Percentiles rank a stretch among this genome's conserved stretches.
Conservation (phyloP, 2,888 invertebrate species). For the Netelia virgata region DNA sequence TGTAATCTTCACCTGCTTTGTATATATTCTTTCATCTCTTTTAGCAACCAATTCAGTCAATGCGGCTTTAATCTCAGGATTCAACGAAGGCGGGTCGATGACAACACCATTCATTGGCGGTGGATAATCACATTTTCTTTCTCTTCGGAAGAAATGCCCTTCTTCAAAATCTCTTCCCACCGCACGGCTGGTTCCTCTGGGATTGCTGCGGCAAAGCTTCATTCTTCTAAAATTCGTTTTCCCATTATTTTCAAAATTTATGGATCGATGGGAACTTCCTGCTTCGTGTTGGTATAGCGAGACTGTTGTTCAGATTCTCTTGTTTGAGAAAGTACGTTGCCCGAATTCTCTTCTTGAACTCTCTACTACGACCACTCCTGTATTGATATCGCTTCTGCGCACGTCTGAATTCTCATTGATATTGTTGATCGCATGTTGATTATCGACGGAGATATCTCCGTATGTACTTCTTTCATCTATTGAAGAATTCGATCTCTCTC, state of each 20-base stretch:
- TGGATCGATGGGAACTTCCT: background rate
- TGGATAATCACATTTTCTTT: conserved; percentile 7
- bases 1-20: conserved; percentile 46
- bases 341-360: too few species aligned
- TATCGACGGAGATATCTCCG: too few species aligned
- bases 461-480: too few species aligned
- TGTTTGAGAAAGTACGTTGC: background rate
- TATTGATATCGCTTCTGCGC: too few species aligned
- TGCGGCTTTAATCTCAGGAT: conserved; percentile 42
- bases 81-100: conserved; percentile 48
- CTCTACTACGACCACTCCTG: too few species aligned
- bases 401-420: too few species aligned
- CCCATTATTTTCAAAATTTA: background rate
- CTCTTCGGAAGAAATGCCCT: conserved; percentile 47
- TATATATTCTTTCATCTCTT: conserved; percentile 47
- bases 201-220: conserved; percentile 20
- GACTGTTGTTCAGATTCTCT: background rate
- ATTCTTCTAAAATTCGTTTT: background rate
- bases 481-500: too few species aligned
- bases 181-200: conserved; percentile 21
- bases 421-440: too few species aligned
- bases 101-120: conserved; percentile 28
- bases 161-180: conserved; percentile 52
- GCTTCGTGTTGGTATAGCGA: too few species aligned
- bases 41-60: conserved; percentile 36